These are phyloP conservation scores for Peromyscus leucopus DNA, from an alignment of 2,113 vertebrate genomes.

Conservation along the genomic window DNA sequence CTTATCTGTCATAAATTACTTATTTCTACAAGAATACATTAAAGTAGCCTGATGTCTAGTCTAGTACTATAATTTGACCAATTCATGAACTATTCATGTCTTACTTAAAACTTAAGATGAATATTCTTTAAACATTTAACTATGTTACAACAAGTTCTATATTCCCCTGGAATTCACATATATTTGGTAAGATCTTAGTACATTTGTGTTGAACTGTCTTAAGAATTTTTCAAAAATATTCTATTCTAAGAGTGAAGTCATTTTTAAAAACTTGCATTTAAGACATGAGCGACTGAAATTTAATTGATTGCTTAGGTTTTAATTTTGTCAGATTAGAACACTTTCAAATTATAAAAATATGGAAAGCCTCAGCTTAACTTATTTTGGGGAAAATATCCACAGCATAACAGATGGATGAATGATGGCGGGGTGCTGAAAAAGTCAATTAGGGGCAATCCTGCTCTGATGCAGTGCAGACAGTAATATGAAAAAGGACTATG, in stretches of 20 bases:
- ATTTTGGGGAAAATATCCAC: neutral
- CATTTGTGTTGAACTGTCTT: neutral
- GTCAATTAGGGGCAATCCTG: neutral
- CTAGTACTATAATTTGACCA: neutral
- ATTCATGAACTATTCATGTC: neutral
- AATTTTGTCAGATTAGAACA: neutral
- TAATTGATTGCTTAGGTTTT: neutral
- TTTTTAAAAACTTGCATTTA: neutral
- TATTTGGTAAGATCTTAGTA: neutral
- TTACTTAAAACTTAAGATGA: neutral
- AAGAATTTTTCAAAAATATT: neutral
- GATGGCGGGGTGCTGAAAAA: neutral
- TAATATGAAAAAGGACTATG: neutral
- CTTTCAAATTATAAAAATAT: neutral
- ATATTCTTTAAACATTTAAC: neutral
- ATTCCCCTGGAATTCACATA: neutral
- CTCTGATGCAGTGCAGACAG: neutral
- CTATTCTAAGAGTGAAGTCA: neutral
- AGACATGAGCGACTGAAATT: neutral
- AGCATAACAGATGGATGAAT: neutral
- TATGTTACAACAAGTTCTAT: neutral
- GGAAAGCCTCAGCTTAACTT: neutral
- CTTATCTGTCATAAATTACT: neutral
- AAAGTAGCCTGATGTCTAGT: neutral
- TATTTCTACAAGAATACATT: neutral